Percentiles rank a stretch among this genome's conserved stretches.
Evolutionary conservation across 1,140 invertebrate species (phyloP).

Genomic region (honey bee (Apis mellifera)): Amel_HAv3.1 CM009940.2:9252001-9252500

Average conservation of each 20-base stretch:
- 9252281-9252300: too few relatives aligned
- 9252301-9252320: too few relatives aligned
- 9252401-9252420: too few relatives aligned
- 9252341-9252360: not conserved
- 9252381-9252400: not conserved
- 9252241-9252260: not conserved
- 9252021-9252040: constrained; percentile 68
- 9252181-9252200: not conserved
- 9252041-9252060: constrained; percentile 39
- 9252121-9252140: not conserved
- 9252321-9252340: not conserved
- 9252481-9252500: constrained; percentile 1
- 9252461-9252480: constrained; percentile 15
- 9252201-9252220: not conserved
- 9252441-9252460: not conserved
- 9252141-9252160: not conserved
- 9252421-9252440: not conserved
- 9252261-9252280: too few relatives aligned
- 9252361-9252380: not conserved
- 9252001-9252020: constrained; percentile 78
- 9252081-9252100: not conserved
- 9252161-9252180: not conserved
- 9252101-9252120: not conserved
- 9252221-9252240: not conserved
- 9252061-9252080: constrained; percentile 24